Conservation (phyloP, 2,113 vertebrate genomes). For the Falcunculus frontatus region DNA sequence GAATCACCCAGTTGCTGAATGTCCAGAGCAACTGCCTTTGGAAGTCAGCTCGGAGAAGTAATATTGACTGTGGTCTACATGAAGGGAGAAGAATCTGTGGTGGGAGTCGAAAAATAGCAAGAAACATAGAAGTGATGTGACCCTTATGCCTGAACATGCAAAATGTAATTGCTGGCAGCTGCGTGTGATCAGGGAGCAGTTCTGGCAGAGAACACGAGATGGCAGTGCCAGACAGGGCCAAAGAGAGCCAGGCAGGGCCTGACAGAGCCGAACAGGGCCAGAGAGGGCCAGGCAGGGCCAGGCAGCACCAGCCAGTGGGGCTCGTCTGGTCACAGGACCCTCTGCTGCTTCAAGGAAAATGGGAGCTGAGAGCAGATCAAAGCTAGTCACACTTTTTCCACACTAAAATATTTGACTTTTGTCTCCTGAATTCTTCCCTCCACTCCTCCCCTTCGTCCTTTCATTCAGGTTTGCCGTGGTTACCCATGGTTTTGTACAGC, state of each 20-base stretch:
- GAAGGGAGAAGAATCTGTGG: neutral
- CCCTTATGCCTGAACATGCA: accelerated
- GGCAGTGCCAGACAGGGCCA: neutral
- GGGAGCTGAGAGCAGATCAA: neutral
- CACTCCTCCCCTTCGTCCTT: too few species aligned
- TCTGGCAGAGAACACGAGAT: neutral
- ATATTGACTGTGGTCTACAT: neutral
- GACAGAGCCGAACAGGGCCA: neutral
- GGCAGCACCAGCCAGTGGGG: neutral
- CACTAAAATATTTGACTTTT: neutral
- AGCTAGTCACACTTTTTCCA: neutral
- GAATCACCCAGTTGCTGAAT: neutral
- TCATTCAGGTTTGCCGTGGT: neutral
- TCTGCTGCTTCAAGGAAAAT: neutral
- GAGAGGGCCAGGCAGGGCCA: neutral
- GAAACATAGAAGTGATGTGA: neutral
- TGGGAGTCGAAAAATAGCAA: neutral
- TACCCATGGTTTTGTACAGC: neutral
- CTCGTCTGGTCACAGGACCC: neutral
- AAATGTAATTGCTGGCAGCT: accelerated
- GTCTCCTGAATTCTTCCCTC: neutral
- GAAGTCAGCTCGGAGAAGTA: neutral
- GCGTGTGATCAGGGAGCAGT: neutral
- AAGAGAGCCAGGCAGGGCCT: neutral
- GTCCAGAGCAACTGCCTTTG: neutral